phyloP scores from a whole-genome alignment of 92 coral and sea anemone genomes.

The Virgularia gustaviana region DNA sequence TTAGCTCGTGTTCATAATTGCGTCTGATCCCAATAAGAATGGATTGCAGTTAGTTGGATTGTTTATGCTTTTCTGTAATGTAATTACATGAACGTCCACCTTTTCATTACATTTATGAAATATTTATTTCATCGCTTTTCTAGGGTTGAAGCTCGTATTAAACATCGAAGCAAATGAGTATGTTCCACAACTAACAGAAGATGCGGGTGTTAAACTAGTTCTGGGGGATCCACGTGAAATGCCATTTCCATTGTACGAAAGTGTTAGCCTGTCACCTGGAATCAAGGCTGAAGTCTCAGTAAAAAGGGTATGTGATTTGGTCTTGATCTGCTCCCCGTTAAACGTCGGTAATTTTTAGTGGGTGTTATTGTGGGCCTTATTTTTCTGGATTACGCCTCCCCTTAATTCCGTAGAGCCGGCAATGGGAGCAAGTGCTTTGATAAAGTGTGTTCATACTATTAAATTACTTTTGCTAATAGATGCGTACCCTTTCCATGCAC shows the following conservation, averaged over 20 bases:
- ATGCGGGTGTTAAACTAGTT: slow-evolving; percentile 29
- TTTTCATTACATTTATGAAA: neutral
- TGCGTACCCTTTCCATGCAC: too few species aligned
- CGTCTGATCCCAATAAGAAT: neutral
- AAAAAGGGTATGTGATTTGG: slow-evolving; percentile 8
- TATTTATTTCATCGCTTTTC: neutral
- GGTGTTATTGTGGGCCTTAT: too few species aligned
- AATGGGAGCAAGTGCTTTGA: too few species aligned
- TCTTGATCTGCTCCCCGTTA: neutral
- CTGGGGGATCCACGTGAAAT: slow-evolving; percentile 17
- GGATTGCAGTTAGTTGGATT: neutral
- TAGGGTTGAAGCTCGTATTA: slow-evolving; percentile 20
- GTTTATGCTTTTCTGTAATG: neutral
- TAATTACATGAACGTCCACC: neutral
- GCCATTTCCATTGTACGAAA: slow-evolving; percentile 35
- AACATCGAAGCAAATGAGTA: slow-evolving; percentile 22
- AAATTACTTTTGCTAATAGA: too few species aligned
- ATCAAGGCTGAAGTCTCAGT: slow-evolving; percentile 14
- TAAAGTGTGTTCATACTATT: too few species aligned
- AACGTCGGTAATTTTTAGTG: too few species aligned
- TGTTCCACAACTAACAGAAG: slow-evolving; percentile 7
- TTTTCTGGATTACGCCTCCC: too few species aligned
- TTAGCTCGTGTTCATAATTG: neutral
- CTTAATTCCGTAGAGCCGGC: too few species aligned
- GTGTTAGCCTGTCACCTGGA: slow-evolving; percentile 31